These are phyloP conservation scores for Cheilosia grossa DNA, from an alignment of 2,888 invertebrate species.

Conservation along the genomic window DNA sequence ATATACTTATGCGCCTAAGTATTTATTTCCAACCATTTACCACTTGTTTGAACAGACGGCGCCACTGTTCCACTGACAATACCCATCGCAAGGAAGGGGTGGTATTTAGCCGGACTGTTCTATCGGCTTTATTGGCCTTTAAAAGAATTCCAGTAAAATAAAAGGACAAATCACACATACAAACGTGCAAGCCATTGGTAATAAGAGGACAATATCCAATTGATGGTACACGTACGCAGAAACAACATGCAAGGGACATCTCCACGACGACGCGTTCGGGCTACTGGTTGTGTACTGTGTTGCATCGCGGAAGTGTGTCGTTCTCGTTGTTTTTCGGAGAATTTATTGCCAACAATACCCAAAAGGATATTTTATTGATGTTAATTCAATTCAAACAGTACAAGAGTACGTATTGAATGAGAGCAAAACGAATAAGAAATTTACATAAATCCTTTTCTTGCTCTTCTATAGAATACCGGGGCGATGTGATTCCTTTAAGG, in stretches of 20 bases:
- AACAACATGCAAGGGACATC: not conserved
- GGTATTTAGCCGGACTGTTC: conserved; percentile 37
- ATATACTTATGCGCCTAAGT: not conserved
- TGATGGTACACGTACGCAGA: conserved; percentile 6
- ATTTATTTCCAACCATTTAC: too few species aligned
- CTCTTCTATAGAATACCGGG: not conserved
- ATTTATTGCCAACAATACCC: conserved; percentile 64
- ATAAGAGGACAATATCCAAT: conserved; percentile 31
- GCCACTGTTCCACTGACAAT: conserved; percentile 15
- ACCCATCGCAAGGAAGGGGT: conserved; percentile 4
- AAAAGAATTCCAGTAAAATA: conserved; percentile 44
- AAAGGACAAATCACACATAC: conserved; percentile 12
- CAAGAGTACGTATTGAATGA: conserved; percentile 69
- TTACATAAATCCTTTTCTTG: conserved; percentile 68
- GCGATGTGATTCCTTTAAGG: conserved; percentile 52
- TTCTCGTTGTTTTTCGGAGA: conserved; percentile 10
- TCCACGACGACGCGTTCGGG: not conserved
- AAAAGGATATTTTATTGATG: conserved; percentile 79
- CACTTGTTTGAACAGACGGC: not conserved
- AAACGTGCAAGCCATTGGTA: conserved; percentile 5
- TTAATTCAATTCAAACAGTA: conserved; percentile 80
- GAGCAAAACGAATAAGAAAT: conserved; percentile 50
- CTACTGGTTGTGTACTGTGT: not conserved
- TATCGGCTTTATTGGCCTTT: conserved; percentile 50
- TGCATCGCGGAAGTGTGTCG: conserved; percentile 35